Conservation (phyloP, 2,797 vertebrate species). For the Steatocranus sp. region DNA sequence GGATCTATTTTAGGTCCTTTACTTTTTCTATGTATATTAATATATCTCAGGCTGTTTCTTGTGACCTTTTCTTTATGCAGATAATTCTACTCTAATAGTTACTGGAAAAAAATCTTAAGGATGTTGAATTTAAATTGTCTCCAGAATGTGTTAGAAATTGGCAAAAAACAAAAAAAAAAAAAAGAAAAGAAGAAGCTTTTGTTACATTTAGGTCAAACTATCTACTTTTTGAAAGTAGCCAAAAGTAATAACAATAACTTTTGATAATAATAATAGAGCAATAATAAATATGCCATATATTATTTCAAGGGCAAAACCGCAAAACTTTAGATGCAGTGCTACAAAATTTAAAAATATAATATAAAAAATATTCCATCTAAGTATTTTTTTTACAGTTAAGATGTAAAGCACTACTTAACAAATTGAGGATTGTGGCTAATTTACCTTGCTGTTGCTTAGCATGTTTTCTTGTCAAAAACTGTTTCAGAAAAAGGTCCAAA, state of each 20-base stretch:
- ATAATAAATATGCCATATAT: background rate
- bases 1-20: background rate
- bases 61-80: background rate
- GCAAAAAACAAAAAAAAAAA: accelerated
- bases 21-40: background rate
- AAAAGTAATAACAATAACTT: background rate
- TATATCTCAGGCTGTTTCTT: background rate
- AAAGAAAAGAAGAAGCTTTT: accelerated
- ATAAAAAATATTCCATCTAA: background rate
- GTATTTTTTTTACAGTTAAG: background rate
- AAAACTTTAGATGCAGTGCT: background rate
- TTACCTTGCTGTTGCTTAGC: background rate
- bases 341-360: background rate
- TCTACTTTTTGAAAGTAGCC: background rate
- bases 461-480: background rate
- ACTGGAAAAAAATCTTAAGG: background rate
- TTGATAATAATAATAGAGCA: background rate
- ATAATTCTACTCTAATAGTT: background rate
- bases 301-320: background rate
- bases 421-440: background rate
- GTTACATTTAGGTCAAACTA: background rate
- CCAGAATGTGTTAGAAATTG: background rate
- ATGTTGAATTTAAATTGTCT: background rate
- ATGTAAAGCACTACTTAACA: background rate
- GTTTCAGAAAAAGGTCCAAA: background rate